Percentiles rank a stretch among this genome's conserved stretches.
Conservation (phyloP, 1,140 invertebrate genomes). For the Neodiprion pinetum region DNA sequence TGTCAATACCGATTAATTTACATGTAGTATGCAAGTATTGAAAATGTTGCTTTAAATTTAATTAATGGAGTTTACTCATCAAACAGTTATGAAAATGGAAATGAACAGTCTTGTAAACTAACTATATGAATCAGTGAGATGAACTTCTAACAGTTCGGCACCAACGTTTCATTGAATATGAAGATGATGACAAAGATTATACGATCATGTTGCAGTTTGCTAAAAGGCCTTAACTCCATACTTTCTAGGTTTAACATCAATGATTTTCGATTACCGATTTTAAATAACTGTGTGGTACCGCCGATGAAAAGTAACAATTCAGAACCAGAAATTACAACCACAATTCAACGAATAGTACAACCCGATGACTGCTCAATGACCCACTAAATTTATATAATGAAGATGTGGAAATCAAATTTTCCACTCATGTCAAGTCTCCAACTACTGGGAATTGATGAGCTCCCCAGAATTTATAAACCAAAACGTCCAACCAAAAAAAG, state of each 20-base stretch:
- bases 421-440: slow-evolving; percentile 11
- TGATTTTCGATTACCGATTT: slow-evolving; percentile 38
- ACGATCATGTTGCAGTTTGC: slow-evolving; percentile 17
- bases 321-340: slow-evolving; percentile 37
- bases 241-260: slow-evolving; percentile 38
- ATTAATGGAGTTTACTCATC: too few relatives aligned
- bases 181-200: slow-evolving; percentile 22
- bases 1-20: too few relatives aligned
- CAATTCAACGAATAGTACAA: slow-evolving; percentile 26
- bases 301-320: neutral
- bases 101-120: neutral
- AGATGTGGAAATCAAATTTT: neutral
- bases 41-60: too few relatives aligned
- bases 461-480: neutral
- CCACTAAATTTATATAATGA: neutral
- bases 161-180: neutral
- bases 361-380: neutral
- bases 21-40: too few relatives aligned
- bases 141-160: neutral
- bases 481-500: neutral
- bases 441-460: slow-evolving; percentile 12
- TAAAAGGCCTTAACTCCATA: neutral
- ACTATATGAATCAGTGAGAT: neutral
- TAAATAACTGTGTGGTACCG: slow-evolving; percentile 29
- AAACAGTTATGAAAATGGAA: too few relatives aligned